Base-by-base conservation (phyloP, 2,888 invertebrate species). In the Oscheius sp. region DNA sequence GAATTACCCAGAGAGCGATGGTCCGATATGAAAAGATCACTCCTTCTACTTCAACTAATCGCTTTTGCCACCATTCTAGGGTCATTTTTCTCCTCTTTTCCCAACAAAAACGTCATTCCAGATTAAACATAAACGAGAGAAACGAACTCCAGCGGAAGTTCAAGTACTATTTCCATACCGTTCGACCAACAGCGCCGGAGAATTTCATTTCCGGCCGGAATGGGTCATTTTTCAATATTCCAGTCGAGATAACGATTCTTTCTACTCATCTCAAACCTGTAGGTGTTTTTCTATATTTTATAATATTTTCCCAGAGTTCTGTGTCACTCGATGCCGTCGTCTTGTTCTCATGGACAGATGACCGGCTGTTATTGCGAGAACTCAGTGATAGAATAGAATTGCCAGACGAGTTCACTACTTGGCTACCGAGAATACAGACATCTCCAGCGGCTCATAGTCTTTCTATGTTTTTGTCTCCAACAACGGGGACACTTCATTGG, bases 61-160 rank as follows among this genome's bases (percentile, higher is more conserved):
- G 21, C 43, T n/a, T 69, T 25, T 66, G 5, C 53, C 41, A 16
- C 27, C 27, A 21, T 70, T 27, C 9, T 59, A 7, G 58, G 69
- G 69, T 70, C 21, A 45, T 7, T 55, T 18, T 27, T 13, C 49
- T 9, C 9, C 46, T 21, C 21, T 63, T 63, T 12, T 45, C 63
- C 9, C n/a, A n/a, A 9, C 12, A 41, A 9, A 61, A n/a, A n/a
- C n/a, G n/a, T n/a, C n/a, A 41, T 23, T 43, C 3, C 72, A 85
- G 85, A 58, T 72, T 86, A n/a, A 80, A 74, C n/a, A 76, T 80
- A 58, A 78, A 77, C 64, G 83, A 85, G 56, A 72, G 86, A 2
- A 84, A 84, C 71, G 86, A 86, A 55, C 72, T 86, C 0, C 79
- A 80, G 16, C 83, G 86, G 12, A 86, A 86, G 74, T 86, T 86